Evolutionary conservation across 2,888 invertebrate genomes (phyloP).

Genomic region (Chironomus tentans): DNA sequence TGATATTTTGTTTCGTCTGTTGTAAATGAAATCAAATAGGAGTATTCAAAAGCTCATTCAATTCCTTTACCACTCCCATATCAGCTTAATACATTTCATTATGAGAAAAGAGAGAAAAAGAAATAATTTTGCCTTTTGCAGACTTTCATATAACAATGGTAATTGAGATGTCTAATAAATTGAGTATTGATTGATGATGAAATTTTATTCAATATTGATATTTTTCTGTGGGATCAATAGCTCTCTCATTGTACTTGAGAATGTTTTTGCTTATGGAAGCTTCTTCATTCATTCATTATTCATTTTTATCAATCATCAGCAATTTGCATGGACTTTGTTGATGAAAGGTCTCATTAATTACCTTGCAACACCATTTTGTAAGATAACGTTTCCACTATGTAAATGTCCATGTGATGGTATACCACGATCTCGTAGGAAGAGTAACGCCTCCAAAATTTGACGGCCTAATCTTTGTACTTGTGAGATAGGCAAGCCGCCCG

Average conservation of each 20-base stretch:
- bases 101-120: neutral
- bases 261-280: too few relatives aligned
- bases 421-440: slow-evolving; percentile 77
- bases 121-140: neutral
- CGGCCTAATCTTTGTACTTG: slow-evolving; percentile 81
- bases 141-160: neutral
- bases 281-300: too few relatives aligned
- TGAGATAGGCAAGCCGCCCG: slow-evolving; percentile 61
- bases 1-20: too few relatives aligned
- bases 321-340: neutral
- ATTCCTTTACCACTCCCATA: neutral
- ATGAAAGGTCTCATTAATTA: slow-evolving; percentile 35
- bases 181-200: neutral
- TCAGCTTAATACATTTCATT: neutral
- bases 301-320: too few relatives aligned
- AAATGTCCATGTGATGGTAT: slow-evolving; percentile 71
- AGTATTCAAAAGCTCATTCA: too few relatives aligned
- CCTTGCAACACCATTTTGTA: slow-evolving; percentile 88
- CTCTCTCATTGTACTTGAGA: too few relatives aligned
- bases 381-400: slow-evolving; percentile 82
- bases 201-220: neutral
- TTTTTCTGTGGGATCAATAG: too few relatives aligned
- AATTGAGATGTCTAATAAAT: neutral
- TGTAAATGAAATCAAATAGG: too few relatives aligned
- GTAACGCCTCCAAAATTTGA: slow-evolving; percentile 76